Evolutionary conservation across 2,888 invertebrate genomes (phyloP).

Genomic region (Schrankia costaestrigalis): DNA sequence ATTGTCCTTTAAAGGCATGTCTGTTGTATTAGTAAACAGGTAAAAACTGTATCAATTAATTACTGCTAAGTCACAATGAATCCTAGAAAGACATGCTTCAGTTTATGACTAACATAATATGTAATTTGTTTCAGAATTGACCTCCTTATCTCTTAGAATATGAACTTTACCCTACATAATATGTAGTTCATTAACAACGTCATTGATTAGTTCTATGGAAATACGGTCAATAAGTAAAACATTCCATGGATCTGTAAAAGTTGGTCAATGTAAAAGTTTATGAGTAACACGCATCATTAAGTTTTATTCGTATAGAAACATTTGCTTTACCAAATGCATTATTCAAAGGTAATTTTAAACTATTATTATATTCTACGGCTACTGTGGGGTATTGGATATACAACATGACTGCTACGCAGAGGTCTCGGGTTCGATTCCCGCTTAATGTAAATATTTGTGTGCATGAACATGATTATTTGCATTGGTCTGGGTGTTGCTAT

Average conservation of each 20-base stretch:
- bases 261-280: not conserved
- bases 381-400: too few relatives aligned
- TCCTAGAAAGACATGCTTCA: not conserved
- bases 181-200: constrained; percentile 10
- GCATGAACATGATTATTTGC: too few relatives aligned
- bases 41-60: not conserved
- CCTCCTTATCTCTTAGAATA: not conserved
- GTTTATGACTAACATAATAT: not conserved
- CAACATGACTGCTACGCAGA: too few relatives aligned
- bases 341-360: too few relatives aligned
- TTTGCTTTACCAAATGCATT: constrained; percentile 1
- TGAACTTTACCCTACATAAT: constrained; percentile 1
- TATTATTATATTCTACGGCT: too few relatives aligned
- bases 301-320: constrained; percentile 13
- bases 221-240: too few relatives aligned
- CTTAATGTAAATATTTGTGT: too few relatives aligned
- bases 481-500: too few relatives aligned
- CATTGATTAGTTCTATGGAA: constrained; percentile 12
- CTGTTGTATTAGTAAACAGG: too few relatives aligned
- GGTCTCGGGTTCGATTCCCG: too few relatives aligned
- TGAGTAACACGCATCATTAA: not conserved
- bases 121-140: not conserved
- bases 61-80: constrained; percentile 1
- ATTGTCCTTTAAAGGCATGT: not conserved
- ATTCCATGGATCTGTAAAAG: too few relatives aligned